phyloP scores from a whole-genome alignment of 2,113 vertebrate genomes.

The Recurvirostra avosetta region DNA sequence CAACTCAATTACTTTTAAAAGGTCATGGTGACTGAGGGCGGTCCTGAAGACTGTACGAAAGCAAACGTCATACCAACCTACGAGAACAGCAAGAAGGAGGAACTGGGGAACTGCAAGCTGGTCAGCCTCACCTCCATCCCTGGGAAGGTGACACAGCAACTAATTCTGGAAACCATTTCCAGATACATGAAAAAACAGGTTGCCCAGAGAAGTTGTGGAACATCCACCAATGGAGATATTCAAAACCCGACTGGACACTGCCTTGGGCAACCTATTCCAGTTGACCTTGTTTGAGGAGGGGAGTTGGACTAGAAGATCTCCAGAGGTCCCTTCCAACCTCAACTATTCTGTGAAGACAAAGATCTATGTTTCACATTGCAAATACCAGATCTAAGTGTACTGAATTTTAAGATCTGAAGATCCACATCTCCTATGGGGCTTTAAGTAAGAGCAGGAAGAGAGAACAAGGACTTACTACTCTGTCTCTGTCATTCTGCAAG shows the following conservation, averaged over 20 bases:
- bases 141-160: neutral
- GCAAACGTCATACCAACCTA: neutral
- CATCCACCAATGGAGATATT: neutral
- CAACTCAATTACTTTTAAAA: neutral
- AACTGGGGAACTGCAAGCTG: neutral
- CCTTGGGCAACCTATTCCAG: neutral
- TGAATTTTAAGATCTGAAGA: neutral
- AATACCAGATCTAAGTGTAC: neutral
- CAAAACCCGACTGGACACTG: neutral
- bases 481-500: constrained; percentile 89
- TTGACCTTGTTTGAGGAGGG: neutral
- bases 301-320: neutral
- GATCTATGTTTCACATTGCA: neutral
- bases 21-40: neutral
- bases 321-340: neutral
- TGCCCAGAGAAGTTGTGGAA: neutral
- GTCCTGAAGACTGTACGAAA: neutral
- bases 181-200: neutral
- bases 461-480: constrained; percentile 79
- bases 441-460: neutral
- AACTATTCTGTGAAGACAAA: neutral
- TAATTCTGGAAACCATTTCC: neutral
- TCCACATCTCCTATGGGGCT: neutral
- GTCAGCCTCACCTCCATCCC: neutral
- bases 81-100: neutral